Evolutionary conservation across 1,140 invertebrate species (phyloP), one percentile per base, ranked within the genome.

Genomic region (Aphis gossypii): DNA sequence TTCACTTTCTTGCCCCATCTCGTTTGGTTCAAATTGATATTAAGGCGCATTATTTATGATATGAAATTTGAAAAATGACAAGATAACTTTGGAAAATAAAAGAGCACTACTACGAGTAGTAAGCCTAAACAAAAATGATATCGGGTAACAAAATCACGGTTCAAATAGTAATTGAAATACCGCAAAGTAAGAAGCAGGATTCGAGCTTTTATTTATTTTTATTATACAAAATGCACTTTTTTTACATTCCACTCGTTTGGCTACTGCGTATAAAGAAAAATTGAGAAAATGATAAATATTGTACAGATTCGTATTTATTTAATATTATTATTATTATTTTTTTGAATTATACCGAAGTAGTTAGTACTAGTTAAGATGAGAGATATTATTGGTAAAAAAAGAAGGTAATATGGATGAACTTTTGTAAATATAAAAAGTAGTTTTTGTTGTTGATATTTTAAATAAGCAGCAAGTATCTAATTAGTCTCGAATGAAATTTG

Each of bases 141-240:
- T 86, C 83, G 21, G 41, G 41, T 30, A 44, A 46, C 41, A 30
- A 44, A 30, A 76, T 76, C 60, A 44, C 41, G 83, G 41, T 25
- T 41, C 38, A 41, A 86, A 21, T 86, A 86, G 41, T 86, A 86
- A 86, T 25, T 86, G 83, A 86, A 86, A 86, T 30, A 86, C 8
- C 41, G 38, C 4, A 25, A 46, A 25, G 44, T 11, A 44, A 30
- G 84, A 87, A 87, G 14, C 25, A 3, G 23, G 41, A n/a, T 30
- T 86, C 23, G 25, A 25, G 11, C 18, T 44, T 48, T 25, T 44
- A 20, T 25, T 87, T 86, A 25, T 30, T 44, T 30, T 6, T 35
- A 35, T n/a, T 51, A 20, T 51, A 51, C 48, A 51, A 14, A 18
- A 76, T 76, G n/a, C 44, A 9, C 7, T 86, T 46, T 18, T 46